These are phyloP conservation scores for Rostratula benghalensis DNA, from an alignment of 2,113 vertebrate species.

Conservation along the genomic window DNA sequence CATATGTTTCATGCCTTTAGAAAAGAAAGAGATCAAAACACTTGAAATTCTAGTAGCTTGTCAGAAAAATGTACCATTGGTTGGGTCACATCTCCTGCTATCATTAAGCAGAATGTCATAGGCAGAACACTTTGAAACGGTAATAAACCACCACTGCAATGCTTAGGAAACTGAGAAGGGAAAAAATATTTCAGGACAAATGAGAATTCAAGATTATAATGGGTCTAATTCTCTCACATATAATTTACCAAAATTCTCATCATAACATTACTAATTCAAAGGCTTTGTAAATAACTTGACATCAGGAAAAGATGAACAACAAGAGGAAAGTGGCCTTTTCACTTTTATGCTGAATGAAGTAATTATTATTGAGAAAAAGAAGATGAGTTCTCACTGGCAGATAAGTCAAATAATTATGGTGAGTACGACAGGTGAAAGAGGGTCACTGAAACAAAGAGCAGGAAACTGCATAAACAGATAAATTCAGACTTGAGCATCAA, in stretches of 20 bases:
- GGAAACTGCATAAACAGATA: conserved; percentile 73
- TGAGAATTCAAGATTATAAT: conserved; percentile 37
- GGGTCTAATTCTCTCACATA: not conserved
- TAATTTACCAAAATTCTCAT: conserved; percentile 46
- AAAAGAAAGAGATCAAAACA: conserved; percentile 38
- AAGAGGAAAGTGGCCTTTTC: conserved; percentile 56
- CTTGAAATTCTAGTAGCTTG: conserved; percentile 35
- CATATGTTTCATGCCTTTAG: not conserved
- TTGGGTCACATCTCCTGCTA: conserved; percentile 29
- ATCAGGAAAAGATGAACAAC: conserved; percentile 60
- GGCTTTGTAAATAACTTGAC: conserved; percentile 69
- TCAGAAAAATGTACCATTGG: conserved; percentile 32
- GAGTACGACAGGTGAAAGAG: conserved; percentile 54
- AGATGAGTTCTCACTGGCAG: conserved; percentile 48
- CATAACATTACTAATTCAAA: conserved; percentile 41
- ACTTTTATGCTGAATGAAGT: conserved; percentile 53
- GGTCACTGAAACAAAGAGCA: conserved; percentile 75
- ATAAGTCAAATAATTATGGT: conserved; percentile 72
- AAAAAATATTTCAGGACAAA: conserved; percentile 48
- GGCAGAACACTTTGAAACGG: conserved; percentile 12
- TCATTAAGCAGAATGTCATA: conserved; percentile 41
- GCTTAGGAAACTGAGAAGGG: not conserved
- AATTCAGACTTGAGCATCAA: conserved; percentile 72
- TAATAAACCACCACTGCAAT: conserved; percentile 9
- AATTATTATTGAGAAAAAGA: conserved; percentile 41